Conservation (phyloP, 2,113 vertebrate genomes). For the Puffinus mauretanicus region DNA sequence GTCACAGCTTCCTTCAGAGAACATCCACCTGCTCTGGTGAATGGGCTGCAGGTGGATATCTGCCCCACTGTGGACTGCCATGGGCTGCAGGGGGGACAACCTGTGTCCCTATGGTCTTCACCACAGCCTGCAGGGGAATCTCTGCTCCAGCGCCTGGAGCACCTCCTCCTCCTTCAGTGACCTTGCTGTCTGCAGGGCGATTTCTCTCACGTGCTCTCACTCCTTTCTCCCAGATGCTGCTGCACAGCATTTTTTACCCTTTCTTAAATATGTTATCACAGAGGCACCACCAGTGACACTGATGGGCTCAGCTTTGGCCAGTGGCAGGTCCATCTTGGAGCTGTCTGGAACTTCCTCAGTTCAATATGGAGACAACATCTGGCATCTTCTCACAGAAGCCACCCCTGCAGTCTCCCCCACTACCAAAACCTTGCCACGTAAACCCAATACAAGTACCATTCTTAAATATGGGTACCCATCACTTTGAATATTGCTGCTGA, state of each 20-base stretch:
- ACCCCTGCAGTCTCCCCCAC: accelerated
- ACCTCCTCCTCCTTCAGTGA: not conserved
- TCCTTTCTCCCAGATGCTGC: not conserved
- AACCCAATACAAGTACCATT: not conserved
- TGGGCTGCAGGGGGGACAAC: not conserved
- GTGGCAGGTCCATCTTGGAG: accelerated
- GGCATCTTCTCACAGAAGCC: not conserved
- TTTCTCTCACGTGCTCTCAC: not conserved
- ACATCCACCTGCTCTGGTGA: accelerated
- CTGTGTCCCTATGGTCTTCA: not conserved
- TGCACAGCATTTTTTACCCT: not conserved
- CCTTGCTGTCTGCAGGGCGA: not conserved
- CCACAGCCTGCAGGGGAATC: accelerated
- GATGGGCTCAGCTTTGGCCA: not conserved
- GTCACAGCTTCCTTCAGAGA: not conserved
- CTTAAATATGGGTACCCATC: not conserved
- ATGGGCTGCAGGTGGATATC: not conserved
- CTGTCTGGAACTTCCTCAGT: not conserved
- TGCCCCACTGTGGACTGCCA: not conserved
- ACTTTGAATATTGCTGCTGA: not conserved
- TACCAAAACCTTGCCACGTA: not conserved
- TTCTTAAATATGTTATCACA: not conserved
- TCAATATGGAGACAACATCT: not conserved
- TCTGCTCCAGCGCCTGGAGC: not conserved
- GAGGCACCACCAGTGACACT: accelerated